Conservation (phyloP, 2,888 invertebrate species). For the Omphaloscelis lunosa region DNA sequence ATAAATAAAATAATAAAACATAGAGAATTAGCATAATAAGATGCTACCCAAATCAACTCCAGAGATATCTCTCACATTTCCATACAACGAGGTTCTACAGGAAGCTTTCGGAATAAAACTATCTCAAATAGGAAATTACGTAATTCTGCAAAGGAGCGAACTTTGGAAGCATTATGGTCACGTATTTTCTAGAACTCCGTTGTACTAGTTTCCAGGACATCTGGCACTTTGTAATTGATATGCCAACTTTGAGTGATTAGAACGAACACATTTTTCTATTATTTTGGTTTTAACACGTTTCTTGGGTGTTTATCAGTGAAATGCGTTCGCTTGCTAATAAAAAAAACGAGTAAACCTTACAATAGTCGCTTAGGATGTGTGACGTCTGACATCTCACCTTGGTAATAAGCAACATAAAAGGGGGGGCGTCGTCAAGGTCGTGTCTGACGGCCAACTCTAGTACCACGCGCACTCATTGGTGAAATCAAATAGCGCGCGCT, state of each 20-base stretch:
- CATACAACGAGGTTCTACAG: constrained; percentile 41
- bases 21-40: neutral
- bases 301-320: neutral
- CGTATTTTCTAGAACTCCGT: constrained; percentile 59
- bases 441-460: too few relatives aligned
- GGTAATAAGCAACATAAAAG: too few relatives aligned
- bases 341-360: neutral
- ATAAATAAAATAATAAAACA: neutral
- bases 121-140: constrained; percentile 63
- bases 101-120: constrained; percentile 54
- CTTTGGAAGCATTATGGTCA: constrained; percentile 67
- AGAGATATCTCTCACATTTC: constrained; percentile 35
- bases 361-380: too few relatives aligned
- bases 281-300: constrained; percentile 19
- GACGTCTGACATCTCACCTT: too few relatives aligned
- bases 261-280: constrained; percentile 45
- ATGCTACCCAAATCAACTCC: constrained; percentile 5
- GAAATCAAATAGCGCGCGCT: too few relatives aligned
- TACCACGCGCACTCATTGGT: too few relatives aligned
- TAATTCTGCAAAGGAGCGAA: constrained; percentile 63
- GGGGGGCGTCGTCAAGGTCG: too few relatives aligned
- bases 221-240: constrained; percentile 65
- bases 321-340: neutral
- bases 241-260: constrained; percentile 63
- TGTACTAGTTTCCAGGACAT: constrained; percentile 59